These are phyloP conservation scores for Uloborus diversus DNA, from an alignment of 1,140 invertebrate species.

Conservation along the genomic window DNA sequence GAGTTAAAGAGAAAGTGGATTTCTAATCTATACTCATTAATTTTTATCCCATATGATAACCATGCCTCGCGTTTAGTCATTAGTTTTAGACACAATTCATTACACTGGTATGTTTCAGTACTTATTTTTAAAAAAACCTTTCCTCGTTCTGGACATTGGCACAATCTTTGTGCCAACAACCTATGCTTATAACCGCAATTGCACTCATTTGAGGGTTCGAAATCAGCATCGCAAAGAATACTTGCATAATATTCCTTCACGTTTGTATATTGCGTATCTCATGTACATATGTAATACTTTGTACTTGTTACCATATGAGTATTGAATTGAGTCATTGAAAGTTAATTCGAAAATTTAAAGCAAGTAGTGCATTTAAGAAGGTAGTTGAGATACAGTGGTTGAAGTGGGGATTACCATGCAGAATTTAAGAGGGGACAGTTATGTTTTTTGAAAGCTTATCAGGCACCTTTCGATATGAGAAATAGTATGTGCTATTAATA, in stretches of 20 bases:
- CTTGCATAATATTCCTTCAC: not conserved
- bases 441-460: not conserved
- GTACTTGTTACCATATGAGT: not conserved
- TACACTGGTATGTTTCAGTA: too few relatives aligned
- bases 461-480: not conserved
- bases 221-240: not conserved
- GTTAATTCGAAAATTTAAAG: not conserved
- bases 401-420: not conserved
- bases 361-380: not conserved
- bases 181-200: not conserved
- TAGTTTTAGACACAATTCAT: too few relatives aligned
- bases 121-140: not conserved
- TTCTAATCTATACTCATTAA: too few relatives aligned
- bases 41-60: too few relatives aligned
- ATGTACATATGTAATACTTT: slow-evolving; percentile 1
- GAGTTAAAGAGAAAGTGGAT: too few relatives aligned
- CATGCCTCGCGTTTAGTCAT: too few relatives aligned
- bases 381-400: not conserved
- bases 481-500: not conserved
- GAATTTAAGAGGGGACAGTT: not conserved
- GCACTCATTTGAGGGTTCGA: not conserved
- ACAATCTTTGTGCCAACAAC: not conserved
- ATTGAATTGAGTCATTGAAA: not conserved
- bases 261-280: not conserved
- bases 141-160: not conserved